Base-by-base conservation (phyloP, 1,140 invertebrate genomes). In the Apocrypta bakeri region DNA sequence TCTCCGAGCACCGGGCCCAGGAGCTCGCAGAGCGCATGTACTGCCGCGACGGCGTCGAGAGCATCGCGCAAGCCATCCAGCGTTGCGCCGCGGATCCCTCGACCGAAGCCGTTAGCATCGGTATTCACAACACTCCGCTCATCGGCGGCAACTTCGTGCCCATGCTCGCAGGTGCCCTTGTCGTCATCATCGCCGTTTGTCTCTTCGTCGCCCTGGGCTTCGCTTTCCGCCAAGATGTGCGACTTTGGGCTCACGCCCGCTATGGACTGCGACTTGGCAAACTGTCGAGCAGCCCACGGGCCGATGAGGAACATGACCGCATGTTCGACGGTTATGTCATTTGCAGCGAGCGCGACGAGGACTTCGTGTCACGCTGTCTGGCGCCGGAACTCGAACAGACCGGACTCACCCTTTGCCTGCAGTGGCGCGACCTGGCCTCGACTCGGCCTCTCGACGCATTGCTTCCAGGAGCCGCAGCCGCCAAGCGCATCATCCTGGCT, bases 301-400 rank as follows among this genome's bases (percentile, higher is more conserved):
- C 48, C 48, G 93, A 95, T 79, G 92, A 93, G 71, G 95, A 96
- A 87, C 93, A 94, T 42, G 96, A 96, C 88, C 94, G 96, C 80
- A 92, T 97, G 42, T 97, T 96, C 90, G 97, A 98, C 88, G 97
- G 96, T 66, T 98, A 97, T 90, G 93, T 98, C 88, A 95, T 97
- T 82, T 97, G 97, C 92, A 96, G 96, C 91, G 95, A 96, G 85
- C 95, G 96, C 89, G 97, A 98, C 91, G 95, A 96, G 72, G 94
- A 96, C 84, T 96, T 97, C 85, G 95, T 97, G 6, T 93, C 95
- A 21, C 93, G 96, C 86, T 95, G 95, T 82, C 93, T 98, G 42
- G 95, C 96, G 25, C 93, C 96, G 0, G 95, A 96, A 86, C 90
- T 98, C 79, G 97, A 98, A 88, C 95, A 95, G 84, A 93, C 94